Conservation (phyloP, 37 sponge, comb jelly and placozoan genomes). For the Crambe crambe region DNA sequence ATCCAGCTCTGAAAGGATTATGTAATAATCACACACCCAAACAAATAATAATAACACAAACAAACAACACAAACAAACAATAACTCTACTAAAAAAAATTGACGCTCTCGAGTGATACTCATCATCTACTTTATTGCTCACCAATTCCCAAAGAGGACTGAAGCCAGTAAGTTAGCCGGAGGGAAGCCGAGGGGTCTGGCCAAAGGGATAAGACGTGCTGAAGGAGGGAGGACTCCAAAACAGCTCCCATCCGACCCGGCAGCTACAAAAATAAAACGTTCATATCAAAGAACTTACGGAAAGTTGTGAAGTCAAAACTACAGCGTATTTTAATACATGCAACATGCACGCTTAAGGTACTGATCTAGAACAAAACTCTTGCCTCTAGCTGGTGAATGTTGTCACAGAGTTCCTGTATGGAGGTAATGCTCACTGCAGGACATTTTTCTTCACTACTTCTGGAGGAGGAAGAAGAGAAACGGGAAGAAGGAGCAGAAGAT, state of each 20-base stretch:
- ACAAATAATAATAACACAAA: too few relatives aligned
- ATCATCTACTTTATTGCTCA: neutral
- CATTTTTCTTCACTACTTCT: neutral
- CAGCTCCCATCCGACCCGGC: conserved; percentile 30
- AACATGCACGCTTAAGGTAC: neutral
- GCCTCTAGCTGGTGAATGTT: conserved; percentile 20
- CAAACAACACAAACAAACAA: too few relatives aligned
- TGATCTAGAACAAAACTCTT: neutral
- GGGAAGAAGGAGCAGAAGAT: neutral
- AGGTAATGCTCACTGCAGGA: neutral
- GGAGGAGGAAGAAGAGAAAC: neutral
- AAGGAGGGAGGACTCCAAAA: conserved; percentile 29
- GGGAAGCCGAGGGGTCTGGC: conserved; percentile 27
- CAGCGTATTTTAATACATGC: neutral
- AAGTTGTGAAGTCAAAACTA: neutral
- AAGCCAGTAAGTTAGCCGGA: conserved; percentile 47
- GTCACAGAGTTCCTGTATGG: conserved; percentile 30
- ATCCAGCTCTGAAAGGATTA: conserved; percentile 30
- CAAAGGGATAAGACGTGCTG: conserved; percentile 32
- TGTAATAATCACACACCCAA: neutral
- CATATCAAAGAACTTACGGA: neutral
- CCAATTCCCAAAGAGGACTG: conserved; percentile 33
- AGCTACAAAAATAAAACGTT: conserved; percentile 19
- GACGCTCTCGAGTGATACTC: neutral
- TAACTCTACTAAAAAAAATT: neutral